Base-by-base conservation (phyloP, 2,888 invertebrate species). In the Hirtodrosophila trivittata region DNA sequence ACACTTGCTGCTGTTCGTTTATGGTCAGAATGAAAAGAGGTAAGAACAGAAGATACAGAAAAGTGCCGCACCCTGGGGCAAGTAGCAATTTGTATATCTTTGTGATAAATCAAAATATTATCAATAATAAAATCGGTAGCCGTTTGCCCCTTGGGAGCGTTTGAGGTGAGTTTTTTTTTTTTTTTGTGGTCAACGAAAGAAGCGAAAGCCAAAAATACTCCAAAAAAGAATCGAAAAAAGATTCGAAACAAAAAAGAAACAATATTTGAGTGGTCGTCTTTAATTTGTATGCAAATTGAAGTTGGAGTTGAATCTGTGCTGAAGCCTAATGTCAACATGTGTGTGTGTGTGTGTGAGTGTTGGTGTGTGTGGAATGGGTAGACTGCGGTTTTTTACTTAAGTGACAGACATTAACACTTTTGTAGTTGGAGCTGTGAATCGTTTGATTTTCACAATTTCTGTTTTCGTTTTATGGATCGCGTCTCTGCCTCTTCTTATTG, bases 91-190 rank as follows among this genome's bases (percentile, higher is more conserved):
- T 82, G 87, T 86, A 76, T 87, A 80, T 86, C 85, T 75, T 58
- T 66, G 72, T 77, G 80, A 87, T 87, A 86, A 87, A 87, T 87
- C 87, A 87, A 86, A 87, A 76, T 75, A 87, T 87, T 87, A 87
- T 87, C 87, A 86, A 86, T 82, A 86, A 87, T 66, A 75, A 87
- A 87, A 87, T 87, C 87, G 87, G 87, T 87, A 87, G 87, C 87
- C 73, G 86, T 73, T 86, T 82, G 84, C 84, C 82, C 81, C 58
- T 82, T 67, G 72, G 77, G 60, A 66, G 55, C 69, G 67, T 75
- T 80, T 69, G 64, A 60, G 66, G 66, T 62, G 43, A 57, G 69
- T 66, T 52, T 55, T 69, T 68, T 68, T 55, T 57, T 67, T 75
- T 77, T 69, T 58, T 81, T 81, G 80, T 81, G 80, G 82, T 78